Percentiles rank a stretch among this genome's conserved stretches.
Conservation (phyloP, 2,797 vertebrate species). For the Momotus momota region DNA sequence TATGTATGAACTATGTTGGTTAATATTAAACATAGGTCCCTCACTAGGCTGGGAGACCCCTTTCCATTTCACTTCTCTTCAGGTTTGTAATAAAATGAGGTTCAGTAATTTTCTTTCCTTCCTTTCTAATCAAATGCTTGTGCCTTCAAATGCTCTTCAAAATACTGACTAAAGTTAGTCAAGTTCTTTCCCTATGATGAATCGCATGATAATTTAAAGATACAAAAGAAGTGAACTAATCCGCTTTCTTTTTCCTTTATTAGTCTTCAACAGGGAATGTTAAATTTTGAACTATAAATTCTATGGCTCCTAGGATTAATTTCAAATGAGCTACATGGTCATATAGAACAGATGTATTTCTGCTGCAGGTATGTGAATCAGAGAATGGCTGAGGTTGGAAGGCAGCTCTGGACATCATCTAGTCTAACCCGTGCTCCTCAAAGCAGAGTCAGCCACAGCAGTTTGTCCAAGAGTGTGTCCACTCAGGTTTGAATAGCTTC, state of each 20-base stretch:
- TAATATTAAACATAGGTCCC: neutral
- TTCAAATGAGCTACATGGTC: neutral
- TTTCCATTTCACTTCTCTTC: neutral
- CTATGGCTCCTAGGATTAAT: neutral
- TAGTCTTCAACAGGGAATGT: neutral
- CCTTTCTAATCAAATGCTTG: neutral
- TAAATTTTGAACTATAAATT: neutral
- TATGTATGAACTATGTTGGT: neutral
- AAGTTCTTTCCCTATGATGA: neutral
- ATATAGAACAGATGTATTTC: neutral
- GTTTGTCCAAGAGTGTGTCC: neutral
- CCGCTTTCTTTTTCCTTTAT: neutral
- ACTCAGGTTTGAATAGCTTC: neutral
- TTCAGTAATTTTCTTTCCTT: neutral
- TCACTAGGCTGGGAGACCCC: neutral
- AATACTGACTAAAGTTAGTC: neutral
- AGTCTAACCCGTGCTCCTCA: neutral
- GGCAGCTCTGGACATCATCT: neutral
- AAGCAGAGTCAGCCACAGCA: neutral
- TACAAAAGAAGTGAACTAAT: neutral
- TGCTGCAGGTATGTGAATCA: neutral
- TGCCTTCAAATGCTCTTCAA: neutral
- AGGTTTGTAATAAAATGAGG: neutral
- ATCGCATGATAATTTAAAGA: neutral
- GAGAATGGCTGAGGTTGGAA: neutral